A percentile compares a stretch with the other conserved stretches of the same genome.
phyloP scores from a whole-genome alignment of 2,797 vertebrate species.

The Crocidura indochinensis region DNA sequence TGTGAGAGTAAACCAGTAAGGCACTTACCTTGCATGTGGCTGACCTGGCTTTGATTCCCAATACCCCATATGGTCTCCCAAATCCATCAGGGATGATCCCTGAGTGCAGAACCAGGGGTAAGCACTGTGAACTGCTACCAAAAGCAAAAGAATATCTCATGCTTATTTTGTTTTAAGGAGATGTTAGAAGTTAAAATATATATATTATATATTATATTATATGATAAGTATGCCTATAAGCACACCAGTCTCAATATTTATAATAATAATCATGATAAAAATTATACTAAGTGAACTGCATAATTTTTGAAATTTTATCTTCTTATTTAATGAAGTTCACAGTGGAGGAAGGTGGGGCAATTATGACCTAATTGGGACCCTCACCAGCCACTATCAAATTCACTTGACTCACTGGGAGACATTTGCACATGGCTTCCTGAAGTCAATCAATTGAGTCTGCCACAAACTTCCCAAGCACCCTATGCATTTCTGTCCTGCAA shows the following conservation, averaged over 20 bases:
- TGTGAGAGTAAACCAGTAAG: no score
- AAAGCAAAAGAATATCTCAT: neutral
- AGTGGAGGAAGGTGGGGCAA: neutral
- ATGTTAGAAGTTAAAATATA: constrained; percentile 43
- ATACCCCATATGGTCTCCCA: no score
- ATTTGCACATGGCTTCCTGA: neutral
- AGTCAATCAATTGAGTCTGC: neutral
- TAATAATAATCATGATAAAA: neutral
- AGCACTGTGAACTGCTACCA: no score
- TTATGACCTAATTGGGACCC: neutral
- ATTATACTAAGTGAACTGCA: neutral
- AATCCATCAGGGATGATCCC: no score
- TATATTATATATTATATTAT: constrained; percentile 44
- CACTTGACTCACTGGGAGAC: neutral
- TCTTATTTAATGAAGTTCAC: neutral
- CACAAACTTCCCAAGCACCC: neutral
- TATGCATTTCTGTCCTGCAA: constrained; percentile 20
- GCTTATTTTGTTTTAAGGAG: constrained; percentile 57
- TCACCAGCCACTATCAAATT: neutral
- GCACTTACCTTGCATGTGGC: no score
- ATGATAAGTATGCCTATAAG: neutral
- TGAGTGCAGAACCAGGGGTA: no score
- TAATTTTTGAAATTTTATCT: no score
- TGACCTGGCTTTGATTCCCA: no score
- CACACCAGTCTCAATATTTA: neutral